Percentiles rank a stretch among this genome's conserved stretches.
These are phyloP conservation scores for Magallana angulata DNA, from an alignment of 1,140 invertebrate genomes.

Conservation along the genomic window DNA sequence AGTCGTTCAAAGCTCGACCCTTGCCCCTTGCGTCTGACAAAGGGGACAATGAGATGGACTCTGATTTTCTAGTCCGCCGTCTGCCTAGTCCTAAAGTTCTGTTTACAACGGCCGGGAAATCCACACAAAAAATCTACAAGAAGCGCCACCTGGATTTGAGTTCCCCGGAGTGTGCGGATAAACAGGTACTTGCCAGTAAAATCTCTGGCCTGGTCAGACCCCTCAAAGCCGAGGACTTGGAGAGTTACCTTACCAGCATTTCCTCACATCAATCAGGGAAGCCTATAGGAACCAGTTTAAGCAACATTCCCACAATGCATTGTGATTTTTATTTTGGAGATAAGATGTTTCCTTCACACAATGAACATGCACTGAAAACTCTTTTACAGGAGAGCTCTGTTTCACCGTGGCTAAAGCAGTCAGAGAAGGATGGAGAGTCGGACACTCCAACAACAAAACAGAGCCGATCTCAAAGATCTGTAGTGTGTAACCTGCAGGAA, in stretches of 20 bases:
- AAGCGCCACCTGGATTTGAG: conserved; percentile 66
- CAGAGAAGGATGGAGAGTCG: too few relatives aligned
- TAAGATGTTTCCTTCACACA: not conserved
- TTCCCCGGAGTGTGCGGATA: conserved; percentile 47
- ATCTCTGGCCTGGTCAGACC: conserved; percentile 63
- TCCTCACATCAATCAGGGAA: conserved; percentile 54
- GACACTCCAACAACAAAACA: too few relatives aligned
- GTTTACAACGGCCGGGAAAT: conserved; percentile 56
- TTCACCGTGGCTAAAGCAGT: too few relatives aligned
- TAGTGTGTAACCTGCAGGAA: too few relatives aligned
- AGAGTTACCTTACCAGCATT: conserved; percentile 69
- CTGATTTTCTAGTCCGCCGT: conserved; percentile 48
- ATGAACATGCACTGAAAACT: too few relatives aligned
- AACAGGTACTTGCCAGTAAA: conserved; percentile 50
- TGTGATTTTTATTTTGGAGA: conserved; percentile 70
- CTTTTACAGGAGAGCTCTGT: too few relatives aligned
- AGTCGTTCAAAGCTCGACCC: not conserved
- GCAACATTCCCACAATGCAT: conserved; percentile 67
- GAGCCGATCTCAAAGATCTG: too few relatives aligned
- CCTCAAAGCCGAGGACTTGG: conserved; percentile 67
- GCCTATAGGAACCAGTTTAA: conserved; percentile 48
- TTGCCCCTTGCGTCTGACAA: not conserved
- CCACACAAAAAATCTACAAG: conserved; percentile 52
- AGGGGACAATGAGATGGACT: not conserved
- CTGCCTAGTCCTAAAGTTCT: conserved; percentile 74